Evolutionary conservation across 2,113 vertebrate genomes (phyloP), one percentile per base, ranked within the genome.

Genomic region (Ameiurus melas): DNA sequence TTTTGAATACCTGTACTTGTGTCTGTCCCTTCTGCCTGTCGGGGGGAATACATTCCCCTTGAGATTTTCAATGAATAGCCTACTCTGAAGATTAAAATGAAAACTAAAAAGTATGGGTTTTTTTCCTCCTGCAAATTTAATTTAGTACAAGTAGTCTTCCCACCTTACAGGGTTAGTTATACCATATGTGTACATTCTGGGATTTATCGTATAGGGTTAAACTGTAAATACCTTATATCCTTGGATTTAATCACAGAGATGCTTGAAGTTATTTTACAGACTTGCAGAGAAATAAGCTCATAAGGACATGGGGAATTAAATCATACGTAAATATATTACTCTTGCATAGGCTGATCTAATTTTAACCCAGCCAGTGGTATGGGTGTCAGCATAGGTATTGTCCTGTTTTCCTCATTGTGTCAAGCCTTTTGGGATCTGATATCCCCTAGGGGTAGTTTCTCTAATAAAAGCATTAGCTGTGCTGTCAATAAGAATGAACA

Each of bases 401-500:
- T 88, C 87, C 57, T 78, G 81, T 77, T 33, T 66, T 77, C 75
- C 58, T 25, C 27, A 39, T 77, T 9, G n/a, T 77, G 58, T 83
- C 33, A 75, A 75, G 75, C n/a, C 58, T 30, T 68, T 70, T 51
- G 88, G 90, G 47, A 79, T 71, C 66, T 90, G 87, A 90, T 92
- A 85, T 95, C 92, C 94, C 92, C 93, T 83, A 78, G 90, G 92
- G 89, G 58, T 92, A 94, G 94, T 95, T 93, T 92, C 89, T 91
- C 90, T 93, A 94, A 94, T 94, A 94, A 95, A 95, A 94, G 93
- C 93, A 93, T 94, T 93, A 91, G 93, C 91, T 94, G 91, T 92
- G 94, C 94, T 94, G 94, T 95, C 95, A 94, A 94, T 95, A 94
- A 87, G 90, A 95, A 95, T 95, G 94, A 94, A 94, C 92, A 27